Conservation (phyloP, 2,888 invertebrate species). For the Acrobasis consociella region DNA sequence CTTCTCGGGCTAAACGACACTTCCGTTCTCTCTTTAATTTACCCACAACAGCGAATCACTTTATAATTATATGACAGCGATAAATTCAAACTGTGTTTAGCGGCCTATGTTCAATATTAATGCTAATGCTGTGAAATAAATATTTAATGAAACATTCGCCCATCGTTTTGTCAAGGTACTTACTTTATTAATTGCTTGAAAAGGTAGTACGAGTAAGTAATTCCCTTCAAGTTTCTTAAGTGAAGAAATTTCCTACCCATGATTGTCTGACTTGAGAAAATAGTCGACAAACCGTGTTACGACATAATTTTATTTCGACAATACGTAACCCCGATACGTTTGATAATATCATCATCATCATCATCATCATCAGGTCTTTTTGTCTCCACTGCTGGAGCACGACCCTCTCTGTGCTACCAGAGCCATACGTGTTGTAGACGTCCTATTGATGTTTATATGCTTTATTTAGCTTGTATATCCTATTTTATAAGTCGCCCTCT, state of each 20-base stretch:
- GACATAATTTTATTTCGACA: no score
- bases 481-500: no score
- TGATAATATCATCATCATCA: no score
- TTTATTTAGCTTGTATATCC: no score
- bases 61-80: slow-evolving; percentile 7
- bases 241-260: neutral
- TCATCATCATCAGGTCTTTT: no score
- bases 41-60: neutral
- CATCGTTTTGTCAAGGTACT: slow-evolving; percentile 2
- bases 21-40: neutral
- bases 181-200: slow-evolving; percentile 12
- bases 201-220: neutral
- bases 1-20: neutral
- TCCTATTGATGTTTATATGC: no score
- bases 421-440: no score
- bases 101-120: slow-evolving; percentile 15
- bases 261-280: neutral
- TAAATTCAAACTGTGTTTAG: slow-evolving; percentile 6
- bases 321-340: no score
- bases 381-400: no score
- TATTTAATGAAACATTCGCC: slow-evolving; percentile 16
- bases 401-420: no score
- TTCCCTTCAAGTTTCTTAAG: neutral
- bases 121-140: slow-evolving; percentile 15
- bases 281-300: neutral